These are phyloP conservation scores for Phaethornis superciliosus DNA, from an alignment of 2,113 vertebrate species.

Conservation along the genomic window DNA sequence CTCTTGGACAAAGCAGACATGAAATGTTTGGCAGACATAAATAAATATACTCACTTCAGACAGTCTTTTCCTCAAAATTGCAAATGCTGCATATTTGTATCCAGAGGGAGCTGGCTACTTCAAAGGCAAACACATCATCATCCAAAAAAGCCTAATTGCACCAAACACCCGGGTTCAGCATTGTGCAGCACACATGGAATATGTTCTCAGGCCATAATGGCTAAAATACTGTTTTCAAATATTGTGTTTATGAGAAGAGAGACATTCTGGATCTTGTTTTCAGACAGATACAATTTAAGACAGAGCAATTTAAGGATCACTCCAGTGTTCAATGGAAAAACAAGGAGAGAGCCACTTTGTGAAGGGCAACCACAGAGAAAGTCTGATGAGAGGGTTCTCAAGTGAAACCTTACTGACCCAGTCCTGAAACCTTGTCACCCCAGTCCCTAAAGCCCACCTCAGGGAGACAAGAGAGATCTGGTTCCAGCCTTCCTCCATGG, in stretches of 20 bases:
- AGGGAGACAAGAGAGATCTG: neutral
- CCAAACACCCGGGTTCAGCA: neutral
- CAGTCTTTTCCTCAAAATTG: neutral
- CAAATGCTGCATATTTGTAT: neutral
- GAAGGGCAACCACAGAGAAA: neutral
- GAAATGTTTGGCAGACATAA: conserved; percentile 5
- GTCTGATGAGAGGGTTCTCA: neutral
- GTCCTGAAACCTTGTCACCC: neutral
- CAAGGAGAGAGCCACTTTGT: neutral
- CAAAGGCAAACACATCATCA: neutral
- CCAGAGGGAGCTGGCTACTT: neutral
- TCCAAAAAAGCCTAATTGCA: neutral
- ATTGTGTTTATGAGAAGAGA: neutral
- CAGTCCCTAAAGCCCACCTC: neutral
- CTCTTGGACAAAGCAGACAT: neutral
- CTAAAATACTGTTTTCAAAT: neutral
- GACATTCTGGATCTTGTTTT: neutral
- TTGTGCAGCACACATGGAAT: accelerated
- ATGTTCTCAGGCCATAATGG: neutral
- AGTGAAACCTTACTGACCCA: neutral
- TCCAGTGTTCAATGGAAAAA: neutral
- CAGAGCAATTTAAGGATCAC: neutral
- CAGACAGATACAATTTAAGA: neutral
- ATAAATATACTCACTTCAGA: neutral
- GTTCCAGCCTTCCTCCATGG: neutral